Evolutionary conservation across 2,888 invertebrate species (phyloP).

Genomic region (Odontocolon sp.): DNA sequence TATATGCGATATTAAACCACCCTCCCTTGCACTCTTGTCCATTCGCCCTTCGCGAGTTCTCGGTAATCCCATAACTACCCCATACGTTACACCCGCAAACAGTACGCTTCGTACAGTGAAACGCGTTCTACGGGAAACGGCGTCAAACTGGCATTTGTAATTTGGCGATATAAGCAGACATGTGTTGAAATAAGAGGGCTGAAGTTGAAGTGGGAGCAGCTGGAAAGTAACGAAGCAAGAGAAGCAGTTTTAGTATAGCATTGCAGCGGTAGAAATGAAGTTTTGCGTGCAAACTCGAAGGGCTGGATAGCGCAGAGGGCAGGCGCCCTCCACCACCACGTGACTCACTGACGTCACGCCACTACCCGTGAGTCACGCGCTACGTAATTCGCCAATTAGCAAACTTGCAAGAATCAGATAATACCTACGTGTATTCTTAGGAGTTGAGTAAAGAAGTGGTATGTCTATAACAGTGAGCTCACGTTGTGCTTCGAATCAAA

Average conservation of each 20-base stretch:
- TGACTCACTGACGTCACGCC: constrained; percentile 68
- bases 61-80: constrained; percentile 60
- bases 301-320: constrained; percentile 56
- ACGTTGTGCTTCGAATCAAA: not conserved
- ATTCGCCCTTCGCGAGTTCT: constrained; percentile 51
- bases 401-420: constrained; percentile 75
- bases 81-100: constrained; percentile 19
- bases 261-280: not conserved
- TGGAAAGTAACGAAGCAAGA: constrained; percentile 29
- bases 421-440: constrained; percentile 59
- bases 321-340: constrained; percentile 47
- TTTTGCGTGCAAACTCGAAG: constrained; percentile 66
- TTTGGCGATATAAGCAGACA: constrained; percentile 37
- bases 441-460: not conserved
- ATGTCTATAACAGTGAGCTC: not conserved
- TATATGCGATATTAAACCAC: constrained; percentile 16
- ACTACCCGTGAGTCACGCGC: constrained; percentile 68
- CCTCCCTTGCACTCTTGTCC: too few relatives aligned
- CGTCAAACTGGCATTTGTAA: constrained; percentile 5
- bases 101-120: not conserved
- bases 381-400: constrained; percentile 75
- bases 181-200: constrained; percentile 3
- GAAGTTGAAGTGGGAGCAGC: constrained; percentile 23
- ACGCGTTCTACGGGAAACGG: constrained; percentile 7
- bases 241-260: constrained; percentile 53